Evolutionary conservation across 2,797 vertebrate species (phyloP).

Genomic region (Salmo trutta): DNA sequence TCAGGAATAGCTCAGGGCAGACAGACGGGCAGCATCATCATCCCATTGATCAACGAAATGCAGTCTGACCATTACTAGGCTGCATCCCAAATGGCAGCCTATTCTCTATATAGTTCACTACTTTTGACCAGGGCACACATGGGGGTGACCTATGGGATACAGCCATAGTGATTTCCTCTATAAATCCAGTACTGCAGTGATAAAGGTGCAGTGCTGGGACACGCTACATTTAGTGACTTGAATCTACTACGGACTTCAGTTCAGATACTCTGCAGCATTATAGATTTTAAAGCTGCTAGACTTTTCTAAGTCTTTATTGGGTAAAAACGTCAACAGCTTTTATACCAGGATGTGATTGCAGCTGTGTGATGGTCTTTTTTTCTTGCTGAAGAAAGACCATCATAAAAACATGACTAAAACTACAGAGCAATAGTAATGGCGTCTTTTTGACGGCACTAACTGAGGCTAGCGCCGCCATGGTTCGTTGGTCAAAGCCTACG

Average conservation of each 20-base stretch:
- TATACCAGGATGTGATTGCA: too few relatives aligned
- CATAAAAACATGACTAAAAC: neutral
- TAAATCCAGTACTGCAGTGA: constrained; percentile 49
- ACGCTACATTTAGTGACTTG: constrained; percentile 2
- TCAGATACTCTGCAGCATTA: neutral
- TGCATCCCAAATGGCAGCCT: neutral
- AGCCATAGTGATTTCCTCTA: constrained; percentile 24
- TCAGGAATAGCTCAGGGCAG: constrained; percentile 67
- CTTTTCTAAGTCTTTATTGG: too few relatives aligned
- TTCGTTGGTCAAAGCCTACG: too few relatives aligned
- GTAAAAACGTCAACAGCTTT: too few relatives aligned
- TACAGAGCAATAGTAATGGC: neutral
- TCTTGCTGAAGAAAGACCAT: too few relatives aligned
- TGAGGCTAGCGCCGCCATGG: too few relatives aligned
- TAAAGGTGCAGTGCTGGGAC: constrained; percentile 29
- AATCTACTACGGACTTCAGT: neutral
- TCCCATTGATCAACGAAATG: constrained; percentile 67
- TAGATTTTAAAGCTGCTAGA: too few relatives aligned
- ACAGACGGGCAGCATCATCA: constrained; percentile 46
- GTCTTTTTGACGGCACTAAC: too few relatives aligned
- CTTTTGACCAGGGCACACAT: neutral
- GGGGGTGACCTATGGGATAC: neutral
- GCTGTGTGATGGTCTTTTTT: too few relatives aligned
- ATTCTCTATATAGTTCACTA: neutral
- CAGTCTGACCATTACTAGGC: constrained; percentile 47